Evolutionary conservation across 2,113 vertebrate genomes (phyloP).

Genomic region (Mesocricetus auratus): DNA sequence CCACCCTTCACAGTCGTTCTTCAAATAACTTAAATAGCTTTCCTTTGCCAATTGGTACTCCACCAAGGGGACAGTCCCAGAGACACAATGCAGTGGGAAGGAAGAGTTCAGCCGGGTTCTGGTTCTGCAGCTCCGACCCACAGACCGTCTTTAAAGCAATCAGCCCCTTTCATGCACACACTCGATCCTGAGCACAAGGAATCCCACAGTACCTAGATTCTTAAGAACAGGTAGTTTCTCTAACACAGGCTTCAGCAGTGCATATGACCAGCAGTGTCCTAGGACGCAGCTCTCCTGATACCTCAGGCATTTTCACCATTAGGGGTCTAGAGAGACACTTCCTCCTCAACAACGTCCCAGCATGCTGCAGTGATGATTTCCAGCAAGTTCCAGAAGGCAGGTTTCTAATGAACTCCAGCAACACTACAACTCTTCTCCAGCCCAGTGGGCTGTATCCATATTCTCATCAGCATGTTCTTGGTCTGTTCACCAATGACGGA

Average conservation of each 20-base stretch:
- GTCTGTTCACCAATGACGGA: not conserved
- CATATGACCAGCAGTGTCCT: accelerated
- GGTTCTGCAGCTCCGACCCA: not conserved
- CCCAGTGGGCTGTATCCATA: not conserved
- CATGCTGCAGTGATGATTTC: not conserved
- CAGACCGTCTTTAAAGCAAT: not conserved
- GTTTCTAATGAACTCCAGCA: not conserved
- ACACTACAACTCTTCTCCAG: not conserved
- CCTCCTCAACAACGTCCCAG: not conserved
- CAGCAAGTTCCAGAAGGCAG: not conserved
- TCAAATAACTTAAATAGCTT: not conserved
- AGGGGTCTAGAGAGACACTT: not conserved
- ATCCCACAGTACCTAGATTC: too few species aligned
- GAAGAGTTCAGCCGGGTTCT: not conserved
- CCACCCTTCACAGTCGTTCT: not conserved
- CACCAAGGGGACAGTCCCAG: not conserved
- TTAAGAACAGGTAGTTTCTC: not conserved
- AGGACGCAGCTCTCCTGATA: not conserved
- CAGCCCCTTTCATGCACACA: accelerated
- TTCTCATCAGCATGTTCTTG: not conserved
- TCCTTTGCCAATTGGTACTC: not conserved
- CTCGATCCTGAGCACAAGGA: not conserved
- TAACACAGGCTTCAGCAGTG: not conserved
- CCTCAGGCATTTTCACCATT: not conserved
- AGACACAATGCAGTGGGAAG: not conserved